These are phyloP conservation scores for Euthynnus affinis DNA, from an alignment of 2,797 vertebrate species.

Conservation along the genomic window DNA sequence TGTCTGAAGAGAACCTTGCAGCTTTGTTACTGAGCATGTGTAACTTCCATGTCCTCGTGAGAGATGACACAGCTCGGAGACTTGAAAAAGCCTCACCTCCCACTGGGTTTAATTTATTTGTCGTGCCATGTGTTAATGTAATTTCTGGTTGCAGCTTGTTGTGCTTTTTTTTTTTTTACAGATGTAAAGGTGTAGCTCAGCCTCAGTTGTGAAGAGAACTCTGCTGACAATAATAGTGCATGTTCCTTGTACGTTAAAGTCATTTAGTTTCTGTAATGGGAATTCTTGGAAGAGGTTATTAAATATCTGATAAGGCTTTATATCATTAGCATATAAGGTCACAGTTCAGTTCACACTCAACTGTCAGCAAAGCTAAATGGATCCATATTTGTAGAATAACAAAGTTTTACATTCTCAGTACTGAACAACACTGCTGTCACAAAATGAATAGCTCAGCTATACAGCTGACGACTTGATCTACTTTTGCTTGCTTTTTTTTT, in stretches of 20 bases:
- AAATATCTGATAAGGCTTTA: background rate
- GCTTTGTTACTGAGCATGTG: constrained; percentile 8
- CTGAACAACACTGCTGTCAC: no score
- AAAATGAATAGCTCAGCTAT: no score
- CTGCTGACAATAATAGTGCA: background rate
- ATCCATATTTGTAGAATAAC: no score
- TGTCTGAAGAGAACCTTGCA: constrained; percentile 1
- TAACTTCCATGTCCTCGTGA: constrained; percentile 8
- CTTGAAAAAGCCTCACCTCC: constrained; percentile 3
- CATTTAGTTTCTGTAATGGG: background rate
- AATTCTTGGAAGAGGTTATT: background rate
- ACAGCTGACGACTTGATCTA: no score
- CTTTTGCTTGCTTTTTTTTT: background rate
- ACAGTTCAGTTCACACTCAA: no score
- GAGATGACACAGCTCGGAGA: constrained; percentile 1
- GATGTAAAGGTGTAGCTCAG: background rate
- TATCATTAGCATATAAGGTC: no score
- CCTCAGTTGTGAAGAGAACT: background rate
- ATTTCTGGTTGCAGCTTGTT: constrained; percentile 4
- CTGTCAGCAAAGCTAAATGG: no score
- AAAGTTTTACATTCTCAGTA: no score
- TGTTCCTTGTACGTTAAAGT: background rate
- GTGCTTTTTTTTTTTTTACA: constrained; percentile 27
- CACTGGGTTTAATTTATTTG: background rate
- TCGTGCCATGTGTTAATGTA: background rate